These are phyloP conservation scores for Lithophane socia DNA, from an alignment of 2,888 invertebrate genomes.

Conservation along the genomic window DNA sequence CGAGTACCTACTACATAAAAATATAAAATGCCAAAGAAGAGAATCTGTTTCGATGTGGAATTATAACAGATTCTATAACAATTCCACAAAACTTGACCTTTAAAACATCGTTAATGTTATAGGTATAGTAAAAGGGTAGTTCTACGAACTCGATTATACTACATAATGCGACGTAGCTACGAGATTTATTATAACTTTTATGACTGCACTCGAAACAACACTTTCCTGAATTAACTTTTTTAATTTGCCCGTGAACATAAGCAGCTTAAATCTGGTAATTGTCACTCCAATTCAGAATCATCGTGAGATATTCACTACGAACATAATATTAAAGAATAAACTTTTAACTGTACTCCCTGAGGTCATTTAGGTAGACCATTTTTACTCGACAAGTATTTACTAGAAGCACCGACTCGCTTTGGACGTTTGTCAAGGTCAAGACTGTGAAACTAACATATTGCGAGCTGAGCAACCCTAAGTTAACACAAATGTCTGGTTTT, in stretches of 20 bases:
- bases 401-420: constrained; percentile 17
- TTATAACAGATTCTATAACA: neutral
- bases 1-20: constrained; percentile 2
- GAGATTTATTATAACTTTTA: constrained; percentile 30
- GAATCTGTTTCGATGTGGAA: neutral
- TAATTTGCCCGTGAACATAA: constrained; percentile 1
- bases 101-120: constrained; percentile 8
- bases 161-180: constrained; percentile 1
- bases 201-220: constrained; percentile 14
- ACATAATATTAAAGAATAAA: neutral
- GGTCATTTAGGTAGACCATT: neutral
- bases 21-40: neutral
- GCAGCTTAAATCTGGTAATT: neutral
- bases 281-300: neutral
- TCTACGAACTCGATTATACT: constrained; percentile 5
- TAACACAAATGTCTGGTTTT: constrained; percentile 57
- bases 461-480: constrained; percentile 44
- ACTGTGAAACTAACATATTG: constrained; percentile 60
- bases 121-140: neutral
- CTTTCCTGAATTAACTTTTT: constrained; percentile 15
- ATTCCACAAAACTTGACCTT: neutral
- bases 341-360: neutral
- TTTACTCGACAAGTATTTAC: constrained; percentile 5
- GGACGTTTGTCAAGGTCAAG: constrained; percentile 59
- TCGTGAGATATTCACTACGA: neutral